phyloP scores from a whole-genome alignment of 2,113 vertebrate genomes.

The Eupsittula cactorum region DNA sequence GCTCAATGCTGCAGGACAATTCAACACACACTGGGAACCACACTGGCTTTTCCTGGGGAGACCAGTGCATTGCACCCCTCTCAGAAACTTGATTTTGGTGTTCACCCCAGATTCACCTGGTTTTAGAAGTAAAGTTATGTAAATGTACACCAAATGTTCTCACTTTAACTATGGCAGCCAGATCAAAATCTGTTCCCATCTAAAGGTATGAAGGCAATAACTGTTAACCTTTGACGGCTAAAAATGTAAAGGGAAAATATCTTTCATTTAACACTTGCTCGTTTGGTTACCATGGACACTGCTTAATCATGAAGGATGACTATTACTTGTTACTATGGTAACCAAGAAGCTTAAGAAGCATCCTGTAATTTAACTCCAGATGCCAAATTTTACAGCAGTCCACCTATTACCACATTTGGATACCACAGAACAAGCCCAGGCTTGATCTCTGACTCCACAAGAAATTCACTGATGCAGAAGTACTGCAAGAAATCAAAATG shows the following conservation, averaged over 20 bases:
- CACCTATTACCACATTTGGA: slow-evolving; percentile 62
- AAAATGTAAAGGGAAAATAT: slow-evolving; percentile 70
- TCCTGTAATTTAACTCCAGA: slow-evolving; percentile 79
- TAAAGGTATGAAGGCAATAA: slow-evolving; percentile 12
- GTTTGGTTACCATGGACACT: slow-evolving; percentile 78
- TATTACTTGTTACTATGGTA: slow-evolving; percentile 80
- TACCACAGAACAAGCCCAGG: slow-evolving; percentile 58
- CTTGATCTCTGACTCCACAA: slow-evolving; percentile 26
- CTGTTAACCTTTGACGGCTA: slow-evolving; percentile 68
- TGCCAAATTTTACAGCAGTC: slow-evolving; percentile 72
- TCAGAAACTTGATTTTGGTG: neutral
- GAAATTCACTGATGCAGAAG: slow-evolving; percentile 21
- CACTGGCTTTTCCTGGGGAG: neutral
- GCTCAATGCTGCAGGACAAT: neutral
- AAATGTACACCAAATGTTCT: slow-evolving; percentile 21
- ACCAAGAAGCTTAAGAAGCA: slow-evolving; percentile 74
- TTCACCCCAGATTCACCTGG: neutral
- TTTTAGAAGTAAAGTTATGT: neutral
- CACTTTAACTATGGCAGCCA: neutral
- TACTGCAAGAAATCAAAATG: neutral
- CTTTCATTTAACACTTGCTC: slow-evolving; percentile 77
- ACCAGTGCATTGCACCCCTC: neutral
- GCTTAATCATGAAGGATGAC: slow-evolving; percentile 80
- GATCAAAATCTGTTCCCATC: neutral
- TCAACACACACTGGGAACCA: neutral